These are phyloP conservation scores for Volucella inflata DNA, from an alignment of 2,888 invertebrate genomes.

Conservation along the genomic window DNA sequence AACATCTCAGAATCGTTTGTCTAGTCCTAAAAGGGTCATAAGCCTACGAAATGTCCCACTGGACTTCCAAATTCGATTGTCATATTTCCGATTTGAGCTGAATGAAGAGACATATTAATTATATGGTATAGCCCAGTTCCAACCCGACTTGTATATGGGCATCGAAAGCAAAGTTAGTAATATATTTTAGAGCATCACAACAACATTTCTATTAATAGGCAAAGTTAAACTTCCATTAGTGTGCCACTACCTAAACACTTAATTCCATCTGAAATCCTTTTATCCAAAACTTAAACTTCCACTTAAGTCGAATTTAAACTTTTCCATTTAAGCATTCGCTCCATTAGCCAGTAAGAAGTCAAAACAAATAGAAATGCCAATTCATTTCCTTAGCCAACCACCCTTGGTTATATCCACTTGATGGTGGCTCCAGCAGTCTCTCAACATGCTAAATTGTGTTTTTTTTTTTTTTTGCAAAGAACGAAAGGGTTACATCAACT, in stretches of 20 bases:
- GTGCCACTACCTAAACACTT: neutral
- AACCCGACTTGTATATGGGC: too few species aligned
- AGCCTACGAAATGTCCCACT: too few species aligned
- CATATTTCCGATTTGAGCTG: too few species aligned
- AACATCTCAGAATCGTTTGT: too few species aligned
- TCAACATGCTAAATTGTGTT: slow-evolving; percentile 15
- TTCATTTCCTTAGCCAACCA: slow-evolving; percentile 42
- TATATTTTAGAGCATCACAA: too few species aligned
- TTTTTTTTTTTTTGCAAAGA: slow-evolving; percentile 20
- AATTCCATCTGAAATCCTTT: slow-evolving; percentile 10
- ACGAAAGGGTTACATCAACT: slow-evolving; percentile 46
- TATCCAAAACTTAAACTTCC: slow-evolving; percentile 14
- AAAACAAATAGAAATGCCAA: slow-evolving; percentile 63
- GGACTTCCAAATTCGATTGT: too few species aligned
- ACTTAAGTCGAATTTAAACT: slow-evolving; percentile 59
- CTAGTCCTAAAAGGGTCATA: too few species aligned
- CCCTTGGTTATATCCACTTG: neutral
- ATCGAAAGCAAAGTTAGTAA: too few species aligned
- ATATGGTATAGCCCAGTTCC: too few species aligned
- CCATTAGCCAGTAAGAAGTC: slow-evolving; percentile 66
- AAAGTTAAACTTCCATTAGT: too few species aligned
- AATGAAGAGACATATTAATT: too few species aligned
- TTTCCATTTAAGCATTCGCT: slow-evolving; percentile 45
- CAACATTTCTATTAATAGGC: too few species aligned
- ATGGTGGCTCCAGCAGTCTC: neutral